Evolutionary conservation across 2,113 vertebrate species (phyloP).

Genomic region (Pimephales promelas): DNA sequence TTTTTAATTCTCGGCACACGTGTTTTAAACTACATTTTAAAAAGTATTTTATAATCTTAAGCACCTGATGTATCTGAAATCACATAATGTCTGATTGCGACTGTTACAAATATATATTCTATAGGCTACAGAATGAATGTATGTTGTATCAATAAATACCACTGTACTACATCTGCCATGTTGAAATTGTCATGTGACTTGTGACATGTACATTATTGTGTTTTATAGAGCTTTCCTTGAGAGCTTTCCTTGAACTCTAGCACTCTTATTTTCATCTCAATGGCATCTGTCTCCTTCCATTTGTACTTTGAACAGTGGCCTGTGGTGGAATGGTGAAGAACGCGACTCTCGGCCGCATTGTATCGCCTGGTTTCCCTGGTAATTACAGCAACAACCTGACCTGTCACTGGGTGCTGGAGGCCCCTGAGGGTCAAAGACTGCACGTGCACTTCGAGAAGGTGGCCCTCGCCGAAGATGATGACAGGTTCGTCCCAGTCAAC

Average conservation of each 20-base stretch:
- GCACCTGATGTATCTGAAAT: not conserved
- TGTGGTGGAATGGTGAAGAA: constrained; percentile 92
- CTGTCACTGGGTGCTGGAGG: constrained; percentile 95
- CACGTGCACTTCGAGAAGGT: constrained; percentile 98
- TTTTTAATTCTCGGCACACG: not conserved
- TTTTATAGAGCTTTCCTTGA: constrained; percentile 1
- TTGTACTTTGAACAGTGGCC: constrained; percentile 73
- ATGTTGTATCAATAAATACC: not conserved
- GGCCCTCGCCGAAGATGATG: constrained; percentile 93
- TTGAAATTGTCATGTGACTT: not conserved
- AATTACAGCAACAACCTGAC: constrained; percentile 99
- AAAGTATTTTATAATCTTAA: not conserved
- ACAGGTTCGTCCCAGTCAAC: constrained; percentile 81
- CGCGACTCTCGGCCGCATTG: constrained; percentile 86
- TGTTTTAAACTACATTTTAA: not conserved
- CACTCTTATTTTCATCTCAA: not conserved
- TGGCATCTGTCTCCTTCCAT: constrained; percentile 5
- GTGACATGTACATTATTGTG: not conserved
- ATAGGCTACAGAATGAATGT: not conserved
- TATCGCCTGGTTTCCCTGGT: constrained; percentile 92
- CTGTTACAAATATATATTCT: not conserved
- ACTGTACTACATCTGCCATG: not conserved
- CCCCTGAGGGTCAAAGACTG: constrained; percentile 82
- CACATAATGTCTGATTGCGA: not conserved
- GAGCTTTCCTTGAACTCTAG: not conserved